These are phyloP conservation scores for Pachycephus smyrnensis DNA, from an alignment of 2,888 invertebrate species.

Conservation along the genomic window DNA sequence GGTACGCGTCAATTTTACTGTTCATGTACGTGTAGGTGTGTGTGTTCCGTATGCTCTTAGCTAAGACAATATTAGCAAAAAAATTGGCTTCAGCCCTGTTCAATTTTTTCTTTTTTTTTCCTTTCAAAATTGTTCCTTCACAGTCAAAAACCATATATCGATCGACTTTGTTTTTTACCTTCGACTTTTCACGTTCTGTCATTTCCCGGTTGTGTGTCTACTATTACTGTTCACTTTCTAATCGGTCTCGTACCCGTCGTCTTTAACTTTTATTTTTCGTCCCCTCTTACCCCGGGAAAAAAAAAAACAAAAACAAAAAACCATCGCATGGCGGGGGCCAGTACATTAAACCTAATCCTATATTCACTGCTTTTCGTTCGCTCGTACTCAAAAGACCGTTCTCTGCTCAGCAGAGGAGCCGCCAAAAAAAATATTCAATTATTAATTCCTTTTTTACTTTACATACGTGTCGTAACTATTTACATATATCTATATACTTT, in stretches of 20 bases:
- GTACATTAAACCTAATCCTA: constrained; percentile 39
- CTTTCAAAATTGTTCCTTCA: not conserved
- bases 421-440: constrained; percentile 31
- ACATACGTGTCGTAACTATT: not conserved
- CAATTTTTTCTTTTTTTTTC: not conserved
- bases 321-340: not conserved
- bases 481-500: constrained; percentile 6
- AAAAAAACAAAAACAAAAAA: not conserved
- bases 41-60: constrained; percentile 14
- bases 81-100: not conserved
- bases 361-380: constrained; percentile 32
- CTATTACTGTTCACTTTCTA: not conserved
- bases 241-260: not conserved
- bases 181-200: constrained; percentile 14
- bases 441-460: not conserved
- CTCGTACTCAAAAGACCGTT: constrained; percentile 16
- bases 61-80: constrained; percentile 18
- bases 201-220: not conserved
- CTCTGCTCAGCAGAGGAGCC: constrained; percentile 45
- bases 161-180: constrained; percentile 5
- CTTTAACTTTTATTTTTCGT: not conserved
- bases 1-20: constrained; percentile 2
- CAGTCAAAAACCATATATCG: not conserved
- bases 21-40: constrained; percentile 10
- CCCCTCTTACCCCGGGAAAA: not conserved